Evolutionary conservation across 2,113 vertebrate genomes (phyloP).

Genomic region (Otocyon megalotis): DNA sequence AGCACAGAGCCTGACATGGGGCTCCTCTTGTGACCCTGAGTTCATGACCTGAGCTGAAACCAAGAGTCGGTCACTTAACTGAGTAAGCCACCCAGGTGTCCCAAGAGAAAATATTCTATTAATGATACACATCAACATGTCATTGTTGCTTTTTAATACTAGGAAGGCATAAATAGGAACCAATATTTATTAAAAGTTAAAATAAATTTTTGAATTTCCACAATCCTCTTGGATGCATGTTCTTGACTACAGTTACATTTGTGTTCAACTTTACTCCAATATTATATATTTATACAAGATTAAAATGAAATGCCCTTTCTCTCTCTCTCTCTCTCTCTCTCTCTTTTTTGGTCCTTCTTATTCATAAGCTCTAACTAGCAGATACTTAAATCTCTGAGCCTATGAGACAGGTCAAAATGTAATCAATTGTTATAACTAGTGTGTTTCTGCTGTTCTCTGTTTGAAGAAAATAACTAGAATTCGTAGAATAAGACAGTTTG

Average conservation of each 20-base stretch:
- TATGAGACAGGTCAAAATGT: conserved; percentile 9
- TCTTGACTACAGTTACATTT: conserved; percentile 9
- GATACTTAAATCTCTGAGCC: conserved; percentile 44
- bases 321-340: neutral
- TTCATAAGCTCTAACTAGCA: neutral
- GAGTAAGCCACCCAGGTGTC: neutral
- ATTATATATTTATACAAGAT: conserved; percentile 29
- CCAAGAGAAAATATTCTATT: neutral
- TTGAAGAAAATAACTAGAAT: neutral
- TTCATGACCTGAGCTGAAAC: neutral
- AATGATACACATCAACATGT: neutral
- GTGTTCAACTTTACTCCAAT: neutral
- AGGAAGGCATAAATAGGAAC: neutral
- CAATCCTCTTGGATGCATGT: neutral
- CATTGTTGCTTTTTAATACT: neutral
- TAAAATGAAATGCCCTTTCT: conserved; percentile 14
- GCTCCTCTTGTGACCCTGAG: neutral
- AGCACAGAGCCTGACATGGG: neutral
- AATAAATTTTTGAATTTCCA: neutral
- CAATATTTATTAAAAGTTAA: neutral
- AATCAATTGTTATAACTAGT: conserved; percentile 19
- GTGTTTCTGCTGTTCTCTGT: neutral
- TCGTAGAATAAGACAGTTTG: neutral
- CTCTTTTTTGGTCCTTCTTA: neutral
- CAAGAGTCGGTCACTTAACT: neutral